A percentile compares a stretch with the other conserved stretches of the same genome.
Evolutionary conservation across 2,888 invertebrate species (phyloP).

Genomic region (Bellardia pandia): DNA sequence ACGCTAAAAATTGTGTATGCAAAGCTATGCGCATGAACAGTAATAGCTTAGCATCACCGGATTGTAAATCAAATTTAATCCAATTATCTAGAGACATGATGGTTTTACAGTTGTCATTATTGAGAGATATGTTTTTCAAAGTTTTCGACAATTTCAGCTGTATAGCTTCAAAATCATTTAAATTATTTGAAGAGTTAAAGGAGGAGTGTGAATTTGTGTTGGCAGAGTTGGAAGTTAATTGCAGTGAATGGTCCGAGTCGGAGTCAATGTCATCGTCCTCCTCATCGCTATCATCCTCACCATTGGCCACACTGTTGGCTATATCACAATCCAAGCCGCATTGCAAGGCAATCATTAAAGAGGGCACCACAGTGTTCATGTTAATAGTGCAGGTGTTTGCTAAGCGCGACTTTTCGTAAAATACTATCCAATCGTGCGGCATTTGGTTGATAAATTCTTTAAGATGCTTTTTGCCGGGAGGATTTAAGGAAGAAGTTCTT

Average conservation of each 20-base stretch:
- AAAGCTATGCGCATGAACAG: constrained; percentile 74
- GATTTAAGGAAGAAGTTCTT: constrained; percentile 86
- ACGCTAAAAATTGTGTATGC: constrained; percentile 76
- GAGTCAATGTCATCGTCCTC: constrained; percentile 58
- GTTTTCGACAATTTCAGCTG: constrained; percentile 60
- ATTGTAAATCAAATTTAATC: constrained; percentile 89
- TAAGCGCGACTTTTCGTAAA: constrained; percentile 92
- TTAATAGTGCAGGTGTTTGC: constrained; percentile 89
- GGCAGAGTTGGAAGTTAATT: constrained; percentile 29
- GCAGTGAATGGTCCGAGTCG: constrained; percentile 47
- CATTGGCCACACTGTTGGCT: constrained; percentile 60
- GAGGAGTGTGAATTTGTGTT: constrained; percentile 21
- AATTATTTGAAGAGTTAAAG: not conserved
- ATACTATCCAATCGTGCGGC: constrained; percentile 93
- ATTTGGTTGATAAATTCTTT: constrained; percentile 83
- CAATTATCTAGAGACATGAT: constrained; percentile 89
- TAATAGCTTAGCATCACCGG: constrained; percentile 84
- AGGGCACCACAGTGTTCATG: constrained; percentile 92
- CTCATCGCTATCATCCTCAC: constrained; percentile 73
- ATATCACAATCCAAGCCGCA: constrained; percentile 77
- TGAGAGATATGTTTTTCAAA: constrained; percentile 69
- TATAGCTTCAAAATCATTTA: constrained; percentile 60
- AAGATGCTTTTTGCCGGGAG: constrained; percentile 76
- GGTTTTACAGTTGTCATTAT: constrained; percentile 65
- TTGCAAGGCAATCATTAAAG: constrained; percentile 91